A percentile compares a stretch with the other conserved stretches of the same genome.
These are phyloP conservation scores for Neria commutata DNA, from an alignment of 2,888 invertebrate genomes.

Conservation along the genomic window DNA sequence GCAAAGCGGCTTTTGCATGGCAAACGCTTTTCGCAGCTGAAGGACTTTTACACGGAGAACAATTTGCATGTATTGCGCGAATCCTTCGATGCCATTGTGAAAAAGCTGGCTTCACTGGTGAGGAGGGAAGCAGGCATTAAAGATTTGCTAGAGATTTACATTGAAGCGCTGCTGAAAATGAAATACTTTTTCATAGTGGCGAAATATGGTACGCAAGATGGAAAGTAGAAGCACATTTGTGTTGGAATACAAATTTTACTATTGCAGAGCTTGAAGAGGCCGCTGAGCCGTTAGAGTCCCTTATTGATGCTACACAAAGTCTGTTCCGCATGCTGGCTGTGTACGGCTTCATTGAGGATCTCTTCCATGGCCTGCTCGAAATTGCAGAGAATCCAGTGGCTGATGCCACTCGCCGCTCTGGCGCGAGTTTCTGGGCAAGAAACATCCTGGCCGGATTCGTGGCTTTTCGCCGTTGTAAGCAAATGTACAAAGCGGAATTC, in stretches of 20 bases:
- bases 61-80: conserved; percentile 32
- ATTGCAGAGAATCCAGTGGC: conserved; percentile 48
- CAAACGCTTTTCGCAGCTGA: conserved; percentile 41
- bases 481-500: conserved; percentile 48
- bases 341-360: conserved; percentile 52
- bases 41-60: conserved; percentile 37
- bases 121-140: conserved; percentile 42
- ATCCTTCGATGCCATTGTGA: conserved; percentile 31
- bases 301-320: conserved; percentile 46
- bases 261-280: conserved; percentile 27
- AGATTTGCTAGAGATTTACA: conserved; percentile 45
- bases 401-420: conserved; percentile 35
- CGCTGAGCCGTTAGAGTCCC: conserved; percentile 32
- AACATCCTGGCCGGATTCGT: conserved; percentile 51
- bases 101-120: conserved; percentile 37
- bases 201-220: conserved; percentile 5
- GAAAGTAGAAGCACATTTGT: too few relatives aligned
- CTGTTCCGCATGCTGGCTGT: conserved; percentile 54
- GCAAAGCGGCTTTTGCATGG: conserved; percentile 43
- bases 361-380: conserved; percentile 50
- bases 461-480: conserved; percentile 53
- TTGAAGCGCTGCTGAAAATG: conserved; percentile 48
- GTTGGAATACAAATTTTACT: background rate
- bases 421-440: conserved; percentile 58
- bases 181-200: conserved; percentile 48